Evolutionary conservation across 1,140 invertebrate species (phyloP).

Genomic region (Brevipalpus yothersi): DNA sequence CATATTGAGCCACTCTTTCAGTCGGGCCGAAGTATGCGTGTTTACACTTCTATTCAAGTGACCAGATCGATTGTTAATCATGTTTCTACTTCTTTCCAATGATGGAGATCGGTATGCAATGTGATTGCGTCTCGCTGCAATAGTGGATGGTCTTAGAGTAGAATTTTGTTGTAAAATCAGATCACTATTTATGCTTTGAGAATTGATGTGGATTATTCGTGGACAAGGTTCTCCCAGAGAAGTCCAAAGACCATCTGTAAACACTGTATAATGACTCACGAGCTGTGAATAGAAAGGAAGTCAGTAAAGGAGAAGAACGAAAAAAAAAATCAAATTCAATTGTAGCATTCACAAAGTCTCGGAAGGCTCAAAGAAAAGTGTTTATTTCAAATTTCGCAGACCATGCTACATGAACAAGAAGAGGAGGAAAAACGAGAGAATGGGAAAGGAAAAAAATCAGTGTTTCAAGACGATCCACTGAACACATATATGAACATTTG

Average conservation of each 20-base stretch:
- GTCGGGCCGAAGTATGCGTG: neutral
- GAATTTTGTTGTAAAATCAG: neutral
- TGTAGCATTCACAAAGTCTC: too few relatives aligned
- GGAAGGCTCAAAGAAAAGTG: too few relatives aligned
- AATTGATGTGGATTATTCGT: constrained; percentile 3
- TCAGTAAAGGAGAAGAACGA: neutral
- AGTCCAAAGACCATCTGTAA: constrained; percentile 16
- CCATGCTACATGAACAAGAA: too few relatives aligned
- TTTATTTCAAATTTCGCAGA: too few relatives aligned
- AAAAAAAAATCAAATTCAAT: neutral
- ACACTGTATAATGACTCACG: constrained; percentile 16
- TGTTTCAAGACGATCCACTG: too few relatives aligned
- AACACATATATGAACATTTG: too few relatives aligned
- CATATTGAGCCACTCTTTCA: constrained; percentile 9
- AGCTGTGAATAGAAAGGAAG: constrained; percentile 7
- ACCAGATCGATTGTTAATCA: neutral
- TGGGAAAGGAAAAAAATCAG: too few relatives aligned
- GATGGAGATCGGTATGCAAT: neutral
- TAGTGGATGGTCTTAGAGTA: neutral
- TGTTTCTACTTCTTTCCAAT: neutral
- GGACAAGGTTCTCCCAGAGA: constrained; percentile 14
- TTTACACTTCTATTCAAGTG: neutral
- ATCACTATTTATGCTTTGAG: neutral
- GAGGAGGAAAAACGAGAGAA: too few relatives aligned
- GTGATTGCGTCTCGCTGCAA: neutral